Evolutionary conservation across 2,888 invertebrate genomes (phyloP), one percentile per base, ranked within the genome.

Genomic region (Dynastes tityus): DNA sequence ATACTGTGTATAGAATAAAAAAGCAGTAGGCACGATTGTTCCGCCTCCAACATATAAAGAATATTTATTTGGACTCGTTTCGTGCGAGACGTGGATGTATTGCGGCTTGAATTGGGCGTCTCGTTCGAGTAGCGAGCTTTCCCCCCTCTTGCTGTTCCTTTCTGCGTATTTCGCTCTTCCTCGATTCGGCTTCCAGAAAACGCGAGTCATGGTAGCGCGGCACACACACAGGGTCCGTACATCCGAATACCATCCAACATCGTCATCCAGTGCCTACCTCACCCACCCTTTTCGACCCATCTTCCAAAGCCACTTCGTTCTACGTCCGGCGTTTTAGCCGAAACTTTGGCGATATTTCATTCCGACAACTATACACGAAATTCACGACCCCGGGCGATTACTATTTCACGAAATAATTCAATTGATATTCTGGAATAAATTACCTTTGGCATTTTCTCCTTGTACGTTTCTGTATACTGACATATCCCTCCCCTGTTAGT

Each of bases 41-140:
- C 73, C 73, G 73, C 73, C 73, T 74, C 84, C 84, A 83, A 83
- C 84, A 84, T 83, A 85, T 84, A 84, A 84, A 84, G 84, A 84
- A 85, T 85, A 86, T 87, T 85, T 87, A 87, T 86, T 83, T 84
- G 81, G 79, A 82, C 84, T 84, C 85, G 86, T 86, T 86, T 86
- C 84, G 85, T 83, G 84, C 84, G 83, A 82, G 86, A 86, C 86
- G 83, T 83, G 84, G 85, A 87, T 84, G 85, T 85, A 86, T 87
- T 84, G 84, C 85, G 82, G 83, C 82, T 82, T 80, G 84, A 86
- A 86, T 85, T 85, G 85, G 84, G 84, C 83, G 82, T 78, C 71
- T 71, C 78, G 78, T 78, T 78, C 73, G 79, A 80, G 81, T 81
- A 81, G 80, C 81, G 76, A 65, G 80, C 80, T 80, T 80, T 82